Evolutionary conservation across 2,888 invertebrate genomes (phyloP).

Genomic region (Drosophila mimica): DNA sequence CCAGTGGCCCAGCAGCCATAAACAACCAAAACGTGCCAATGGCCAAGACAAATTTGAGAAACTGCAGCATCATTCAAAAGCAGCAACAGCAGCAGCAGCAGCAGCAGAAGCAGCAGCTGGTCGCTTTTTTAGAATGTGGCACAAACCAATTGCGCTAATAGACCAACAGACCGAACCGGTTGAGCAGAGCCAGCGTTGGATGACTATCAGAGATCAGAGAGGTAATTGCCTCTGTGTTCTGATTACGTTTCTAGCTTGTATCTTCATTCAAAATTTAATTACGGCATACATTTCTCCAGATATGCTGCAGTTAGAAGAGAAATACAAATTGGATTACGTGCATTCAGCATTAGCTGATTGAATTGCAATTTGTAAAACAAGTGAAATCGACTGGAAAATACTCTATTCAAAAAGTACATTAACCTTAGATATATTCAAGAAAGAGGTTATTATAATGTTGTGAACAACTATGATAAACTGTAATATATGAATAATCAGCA

Average conservation of each 20-base stretch:
- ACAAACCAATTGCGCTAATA: constrained; percentile 75
- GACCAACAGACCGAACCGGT: constrained; percentile 48
- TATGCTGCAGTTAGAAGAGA: background rate
- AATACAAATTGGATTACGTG: background rate
- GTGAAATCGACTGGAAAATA: background rate
- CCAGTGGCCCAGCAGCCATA: constrained; percentile 16
- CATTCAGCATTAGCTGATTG: background rate
- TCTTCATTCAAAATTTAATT: background rate
- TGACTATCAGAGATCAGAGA: constrained; percentile 40
- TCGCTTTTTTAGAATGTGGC: constrained; percentile 53
- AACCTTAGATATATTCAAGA: background rate
- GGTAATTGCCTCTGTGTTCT: constrained; percentile 26
- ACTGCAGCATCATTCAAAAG: constrained; percentile 45
- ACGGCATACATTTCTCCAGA: background rate
- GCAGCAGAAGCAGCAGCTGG: constrained; percentile 20
- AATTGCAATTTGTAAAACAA: background rate
- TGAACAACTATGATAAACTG: no score
- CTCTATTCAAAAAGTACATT: background rate
- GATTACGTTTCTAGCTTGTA: background rate
- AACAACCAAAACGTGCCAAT: constrained; percentile 45
- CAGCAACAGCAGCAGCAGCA: constrained; percentile 15
- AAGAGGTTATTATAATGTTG: background rate
- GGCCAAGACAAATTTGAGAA: constrained; percentile 40
- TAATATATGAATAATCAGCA: no score
- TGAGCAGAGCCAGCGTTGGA: constrained; percentile 21